Evolutionary conservation across 2,888 invertebrate species (phyloP).

Genomic region (Gonocerus acuteangulatus): DNA sequence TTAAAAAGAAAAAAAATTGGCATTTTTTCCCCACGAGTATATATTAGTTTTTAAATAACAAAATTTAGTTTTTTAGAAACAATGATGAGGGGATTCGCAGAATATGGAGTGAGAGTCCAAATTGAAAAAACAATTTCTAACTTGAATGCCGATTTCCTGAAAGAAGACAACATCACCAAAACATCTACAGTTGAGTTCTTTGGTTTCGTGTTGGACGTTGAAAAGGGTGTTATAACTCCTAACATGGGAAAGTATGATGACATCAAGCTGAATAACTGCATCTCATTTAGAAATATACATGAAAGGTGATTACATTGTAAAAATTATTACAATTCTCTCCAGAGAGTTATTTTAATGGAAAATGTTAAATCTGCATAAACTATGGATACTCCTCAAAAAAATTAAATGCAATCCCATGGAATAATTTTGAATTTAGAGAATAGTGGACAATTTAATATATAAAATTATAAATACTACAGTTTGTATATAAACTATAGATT

Average conservation of each 20-base stretch:
- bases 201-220: conserved; percentile 7
- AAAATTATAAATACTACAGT: no score
- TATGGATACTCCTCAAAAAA: no score
- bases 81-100: conserved; percentile 1
- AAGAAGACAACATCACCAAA: background rate
- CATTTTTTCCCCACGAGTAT: background rate
- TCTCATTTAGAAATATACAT: conserved; percentile 9
- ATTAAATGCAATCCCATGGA: no score
- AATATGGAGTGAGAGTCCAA: conserved; percentile 12
- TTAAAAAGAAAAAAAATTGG: background rate
- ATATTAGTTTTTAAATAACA: background rate
- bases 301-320: conserved; percentile 1
- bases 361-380: no score
- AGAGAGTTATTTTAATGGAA: no score
- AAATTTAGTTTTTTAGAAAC: conserved; percentile 9
- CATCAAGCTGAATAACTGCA: background rate
- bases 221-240: background rate
- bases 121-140: conserved; percentile 14
- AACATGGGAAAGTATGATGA: background rate
- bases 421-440: no score
- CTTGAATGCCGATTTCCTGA: background rate
- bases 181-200: background rate
- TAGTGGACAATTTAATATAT: no score
- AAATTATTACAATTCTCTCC: background rate
- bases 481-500: no score